A percentile compares a stretch with the other conserved stretches of the same genome.
These are phyloP conservation scores for Spondyliosoma cantharus DNA, from an alignment of 2,797 vertebrate species.

Conservation along the genomic window DNA sequence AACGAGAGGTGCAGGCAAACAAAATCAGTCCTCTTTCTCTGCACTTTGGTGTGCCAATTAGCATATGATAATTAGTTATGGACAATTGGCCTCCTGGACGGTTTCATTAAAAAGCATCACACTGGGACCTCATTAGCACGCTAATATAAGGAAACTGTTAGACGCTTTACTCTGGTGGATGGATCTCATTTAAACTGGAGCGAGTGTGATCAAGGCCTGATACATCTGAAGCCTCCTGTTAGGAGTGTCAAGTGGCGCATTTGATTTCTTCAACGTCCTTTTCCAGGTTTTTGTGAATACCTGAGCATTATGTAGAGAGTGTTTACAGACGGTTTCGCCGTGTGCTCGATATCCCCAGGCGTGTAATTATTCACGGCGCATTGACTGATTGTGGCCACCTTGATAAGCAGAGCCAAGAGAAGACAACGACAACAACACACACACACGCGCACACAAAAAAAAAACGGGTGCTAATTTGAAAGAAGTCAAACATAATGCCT, in stretches of 20 bases:
- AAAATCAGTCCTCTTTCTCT: conserved; percentile 65
- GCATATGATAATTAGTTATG: conserved; percentile 86
- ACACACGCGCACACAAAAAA: neutral
- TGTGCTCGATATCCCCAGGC: conserved; percentile 41
- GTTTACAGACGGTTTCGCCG: conserved; percentile 50
- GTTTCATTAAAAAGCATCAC: conserved; percentile 83
- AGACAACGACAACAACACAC: conserved; percentile 31
- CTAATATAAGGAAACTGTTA: conserved; percentile 73
- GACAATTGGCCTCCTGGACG: conserved; percentile 83
- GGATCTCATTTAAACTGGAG: conserved; percentile 58
- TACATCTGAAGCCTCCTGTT: conserved; percentile 45
- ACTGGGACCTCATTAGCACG: conserved; percentile 83
- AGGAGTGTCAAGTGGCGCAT: conserved; percentile 53
- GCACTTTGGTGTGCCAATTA: conserved; percentile 77
- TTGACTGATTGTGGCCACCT: conserved; percentile 61
- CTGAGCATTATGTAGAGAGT: conserved; percentile 39
- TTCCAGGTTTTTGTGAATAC: conserved; percentile 38
- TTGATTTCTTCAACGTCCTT: conserved; percentile 42
- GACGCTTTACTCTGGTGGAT: conserved; percentile 67
- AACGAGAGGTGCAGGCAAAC: conserved; percentile 66
- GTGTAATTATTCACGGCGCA: conserved; percentile 61
- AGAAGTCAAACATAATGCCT: conserved; percentile 69
- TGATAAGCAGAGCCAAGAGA: conserved; percentile 59
- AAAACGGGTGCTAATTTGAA: conserved; percentile 71
- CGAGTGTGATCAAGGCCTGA: conserved; percentile 46